These are phyloP conservation scores for Phrynocephalus vlangalii DNA, from an alignment of 2,797 vertebrate genomes.

Conservation along the genomic window DNA sequence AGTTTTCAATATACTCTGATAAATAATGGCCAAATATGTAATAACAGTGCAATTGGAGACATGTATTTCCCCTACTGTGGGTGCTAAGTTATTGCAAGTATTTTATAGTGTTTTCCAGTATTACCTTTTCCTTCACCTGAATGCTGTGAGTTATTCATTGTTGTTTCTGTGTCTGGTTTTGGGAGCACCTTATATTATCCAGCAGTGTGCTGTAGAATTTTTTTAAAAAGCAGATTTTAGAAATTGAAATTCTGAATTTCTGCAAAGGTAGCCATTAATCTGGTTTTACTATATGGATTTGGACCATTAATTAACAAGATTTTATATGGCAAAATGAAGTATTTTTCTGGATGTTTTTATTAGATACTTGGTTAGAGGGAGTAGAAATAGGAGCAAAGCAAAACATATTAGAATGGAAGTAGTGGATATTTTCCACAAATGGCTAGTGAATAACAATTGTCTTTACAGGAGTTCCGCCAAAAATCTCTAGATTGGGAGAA, in stretches of 20 bases:
- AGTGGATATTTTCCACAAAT: slow-evolving; percentile 40
- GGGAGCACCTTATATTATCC: slow-evolving; percentile 34
- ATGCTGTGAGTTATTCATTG: not conserved
- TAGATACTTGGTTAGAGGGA: slow-evolving; percentile 53
- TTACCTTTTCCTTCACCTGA: not conserved
- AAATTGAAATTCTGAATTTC: slow-evolving; percentile 44
- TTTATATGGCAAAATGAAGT: slow-evolving; percentile 51
- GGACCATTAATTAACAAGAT: slow-evolving; percentile 48
- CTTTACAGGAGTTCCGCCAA: slow-evolving; percentile 85
- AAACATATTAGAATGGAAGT: slow-evolving; percentile 15
- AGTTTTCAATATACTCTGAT: not conserved
- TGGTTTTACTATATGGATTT: slow-evolving; percentile 48
- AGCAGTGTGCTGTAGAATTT: not conserved
- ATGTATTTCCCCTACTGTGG: not conserved
- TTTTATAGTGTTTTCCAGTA: not conserved
- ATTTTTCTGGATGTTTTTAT: slow-evolving; percentile 38
- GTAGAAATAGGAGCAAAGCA: slow-evolving; percentile 8
- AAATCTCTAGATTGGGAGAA: slow-evolving; percentile 89
- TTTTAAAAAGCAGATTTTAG: slow-evolving; percentile 33
- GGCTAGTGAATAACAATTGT: slow-evolving; percentile 50
- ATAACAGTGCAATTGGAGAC: not conserved
- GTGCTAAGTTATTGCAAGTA: not conserved
- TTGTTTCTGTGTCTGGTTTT: slow-evolving; percentile 41
- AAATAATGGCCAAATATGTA: not conserved
- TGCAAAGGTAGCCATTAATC: slow-evolving; percentile 36